These are phyloP conservation scores for Parauchenoglanis punctatus DNA, from an alignment of 2,797 vertebrate genomes.

Conservation along the genomic window DNA sequence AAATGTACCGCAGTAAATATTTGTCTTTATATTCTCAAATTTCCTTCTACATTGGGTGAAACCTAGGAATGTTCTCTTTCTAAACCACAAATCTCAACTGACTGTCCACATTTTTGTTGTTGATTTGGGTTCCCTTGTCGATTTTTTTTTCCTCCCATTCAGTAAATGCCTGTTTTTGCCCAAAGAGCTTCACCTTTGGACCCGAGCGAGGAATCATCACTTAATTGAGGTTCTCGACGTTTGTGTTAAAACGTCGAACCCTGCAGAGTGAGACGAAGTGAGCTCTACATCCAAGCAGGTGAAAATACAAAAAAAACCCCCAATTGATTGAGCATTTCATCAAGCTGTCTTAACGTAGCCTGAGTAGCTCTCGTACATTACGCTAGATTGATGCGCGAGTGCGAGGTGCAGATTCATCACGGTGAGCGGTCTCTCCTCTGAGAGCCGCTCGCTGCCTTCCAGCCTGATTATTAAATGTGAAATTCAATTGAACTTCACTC, in stretches of 20 bases:
- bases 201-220: background rate
- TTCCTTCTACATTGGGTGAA: background rate
- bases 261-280: background rate
- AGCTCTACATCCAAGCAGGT: background rate
- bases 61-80: background rate
- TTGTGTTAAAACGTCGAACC: background rate
- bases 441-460: slow-evolving; percentile 15
- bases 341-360: slow-evolving; percentile 18
- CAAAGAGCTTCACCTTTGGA: background rate
- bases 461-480: slow-evolving; percentile 42
- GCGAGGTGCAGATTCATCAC: slow-evolving; percentile 29
- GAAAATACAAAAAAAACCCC: background rate
- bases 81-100: background rate
- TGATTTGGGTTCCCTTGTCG: too few relatives aligned
- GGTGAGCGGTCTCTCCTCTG: slow-evolving; percentile 2
- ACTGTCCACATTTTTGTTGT: background rate
- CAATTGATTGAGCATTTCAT: slow-evolving; percentile 26
- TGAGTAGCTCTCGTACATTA: slow-evolving; percentile 4
- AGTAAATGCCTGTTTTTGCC: background rate
- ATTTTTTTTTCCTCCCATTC: background rate
- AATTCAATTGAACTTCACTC: slow-evolving; percentile 28
- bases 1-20: background rate
- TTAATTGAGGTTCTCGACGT: background rate
- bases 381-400: slow-evolving; percentile 14
- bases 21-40: background rate